Evolutionary conservation across 2,113 vertebrate species (phyloP).

Genomic region (Pardalotus punctatus): DNA sequence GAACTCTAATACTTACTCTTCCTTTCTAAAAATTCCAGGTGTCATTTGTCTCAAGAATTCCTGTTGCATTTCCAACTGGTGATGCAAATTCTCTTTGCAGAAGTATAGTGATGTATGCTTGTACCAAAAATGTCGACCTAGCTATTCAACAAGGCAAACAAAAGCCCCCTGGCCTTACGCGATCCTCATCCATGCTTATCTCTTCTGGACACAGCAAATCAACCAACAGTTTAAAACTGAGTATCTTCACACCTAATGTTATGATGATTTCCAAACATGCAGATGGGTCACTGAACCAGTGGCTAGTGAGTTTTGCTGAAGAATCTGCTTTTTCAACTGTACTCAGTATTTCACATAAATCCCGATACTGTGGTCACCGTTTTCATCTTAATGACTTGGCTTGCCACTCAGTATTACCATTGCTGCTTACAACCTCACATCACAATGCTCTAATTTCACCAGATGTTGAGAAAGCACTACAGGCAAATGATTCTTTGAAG

Average conservation of each 20-base stretch:
- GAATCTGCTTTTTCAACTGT: conserved; percentile 97
- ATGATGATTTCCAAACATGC: conserved; percentile 98
- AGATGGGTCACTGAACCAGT: conserved; percentile 96
- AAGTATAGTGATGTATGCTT: conserved; percentile 97
- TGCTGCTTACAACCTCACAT: conserved; percentile 95
- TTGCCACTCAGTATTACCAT: conserved; percentile 93
- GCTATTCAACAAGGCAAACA: conserved; percentile 94
- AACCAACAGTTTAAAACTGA: conserved; percentile 86
- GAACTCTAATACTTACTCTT: background rate
- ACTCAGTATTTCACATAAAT: conserved; percentile 96
- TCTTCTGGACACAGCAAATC: conserved; percentile 81
- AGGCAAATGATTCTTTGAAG: conserved; percentile 9
- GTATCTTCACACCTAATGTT: conserved; percentile 96
- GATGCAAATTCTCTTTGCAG: conserved; percentile 96
- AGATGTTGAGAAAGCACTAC: conserved; percentile 65
- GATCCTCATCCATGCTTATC: conserved; percentile 87
- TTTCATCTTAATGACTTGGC: conserved; percentile 98
- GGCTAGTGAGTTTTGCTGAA: conserved; percentile 96
- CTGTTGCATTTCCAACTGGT: conserved; percentile 94
- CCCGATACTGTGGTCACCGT: conserved; percentile 95
- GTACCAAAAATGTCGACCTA: conserved; percentile 95
- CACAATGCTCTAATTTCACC: conserved; percentile 90
- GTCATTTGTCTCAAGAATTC: conserved; percentile 97
- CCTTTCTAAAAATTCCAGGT: conserved; percentile 77
- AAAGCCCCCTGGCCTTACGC: conserved; percentile 80